Percentiles rank a stretch among this genome's conserved stretches.
Evolutionary conservation across 2,888 invertebrate genomes (phyloP).

Genomic region (Dryococelus australis): DNA sequence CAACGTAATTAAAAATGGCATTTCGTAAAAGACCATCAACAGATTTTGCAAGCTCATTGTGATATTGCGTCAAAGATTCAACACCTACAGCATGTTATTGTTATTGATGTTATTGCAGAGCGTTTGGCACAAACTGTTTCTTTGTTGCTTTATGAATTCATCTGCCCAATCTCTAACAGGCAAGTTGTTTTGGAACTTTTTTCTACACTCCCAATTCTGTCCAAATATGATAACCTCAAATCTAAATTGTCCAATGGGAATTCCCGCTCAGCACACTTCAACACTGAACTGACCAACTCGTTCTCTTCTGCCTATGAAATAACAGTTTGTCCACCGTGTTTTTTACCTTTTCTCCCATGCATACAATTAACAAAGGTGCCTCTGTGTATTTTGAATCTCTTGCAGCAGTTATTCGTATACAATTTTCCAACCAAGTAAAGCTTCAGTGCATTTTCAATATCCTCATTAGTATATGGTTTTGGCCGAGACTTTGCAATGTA

Average conservation of each 20-base stretch:
- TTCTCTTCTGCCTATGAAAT: conserved; percentile 20
- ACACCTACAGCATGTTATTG: not conserved
- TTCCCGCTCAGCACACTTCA: conserved; percentile 22
- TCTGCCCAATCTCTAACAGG: conserved; percentile 31
- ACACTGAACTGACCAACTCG: not conserved
- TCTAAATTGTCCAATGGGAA: conserved; percentile 22
- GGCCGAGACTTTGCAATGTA: not conserved
- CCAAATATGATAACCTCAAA: conserved; percentile 23
- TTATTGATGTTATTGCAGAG: conserved; percentile 21
- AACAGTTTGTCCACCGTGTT: conserved; percentile 18
- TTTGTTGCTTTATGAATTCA: conserved; percentile 18
- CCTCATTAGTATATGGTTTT: not conserved
- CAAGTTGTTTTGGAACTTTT: conserved; percentile 16
- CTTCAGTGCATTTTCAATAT: not conserved
- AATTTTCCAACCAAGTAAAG: not conserved
- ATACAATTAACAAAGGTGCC: not conserved
- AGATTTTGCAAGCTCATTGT: conserved; percentile 5
- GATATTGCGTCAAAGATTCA: conserved; percentile 5
- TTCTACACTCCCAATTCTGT: not conserved
- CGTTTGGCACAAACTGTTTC: not conserved
- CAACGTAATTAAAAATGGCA: conserved; percentile 33
- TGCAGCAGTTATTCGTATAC: not conserved
- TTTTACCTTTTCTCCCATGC: conserved; percentile 19
- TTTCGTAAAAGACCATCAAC: conserved; percentile 24
- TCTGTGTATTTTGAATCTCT: not conserved